These are phyloP conservation scores for Knipowitschia caucasica DNA, from an alignment of 2,797 vertebrate species.

Conservation along the genomic window DNA sequence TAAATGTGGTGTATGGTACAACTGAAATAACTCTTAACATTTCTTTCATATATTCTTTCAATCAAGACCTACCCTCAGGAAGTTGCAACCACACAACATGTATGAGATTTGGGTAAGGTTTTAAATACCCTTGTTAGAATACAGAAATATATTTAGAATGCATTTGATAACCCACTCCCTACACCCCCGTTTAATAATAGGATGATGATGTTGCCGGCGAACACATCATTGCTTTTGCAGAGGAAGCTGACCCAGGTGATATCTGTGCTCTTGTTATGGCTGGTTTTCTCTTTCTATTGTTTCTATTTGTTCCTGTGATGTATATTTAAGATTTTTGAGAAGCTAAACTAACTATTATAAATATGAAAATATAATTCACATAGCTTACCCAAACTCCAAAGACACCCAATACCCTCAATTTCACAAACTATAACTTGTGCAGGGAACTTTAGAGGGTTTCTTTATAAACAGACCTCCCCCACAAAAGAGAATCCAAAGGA, in stretches of 20 bases:
- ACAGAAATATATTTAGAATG: neutral
- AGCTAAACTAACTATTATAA: neutral
- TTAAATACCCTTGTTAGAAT: neutral
- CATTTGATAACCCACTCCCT: neutral
- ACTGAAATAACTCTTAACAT: too few species aligned
- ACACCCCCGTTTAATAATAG: slow-evolving; percentile 47
- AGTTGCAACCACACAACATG: slow-evolving; percentile 87
- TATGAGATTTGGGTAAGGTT: slow-evolving; percentile 84
- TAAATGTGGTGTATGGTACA: neutral
- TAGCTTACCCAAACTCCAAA: too few species aligned
- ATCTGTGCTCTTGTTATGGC: neutral
- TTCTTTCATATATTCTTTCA: slow-evolving; percentile 21
- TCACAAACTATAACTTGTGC: too few species aligned
- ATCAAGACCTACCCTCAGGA: slow-evolving; percentile 85
- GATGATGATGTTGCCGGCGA: slow-evolving; percentile 83
- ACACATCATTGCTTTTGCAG: slow-evolving; percentile 89
- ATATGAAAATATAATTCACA: too few species aligned
- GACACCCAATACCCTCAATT: too few species aligned
- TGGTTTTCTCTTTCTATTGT: neutral
- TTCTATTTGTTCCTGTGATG: neutral
- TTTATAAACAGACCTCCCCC: too few species aligned
- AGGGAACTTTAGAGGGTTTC: too few species aligned
- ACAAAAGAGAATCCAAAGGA: neutral
- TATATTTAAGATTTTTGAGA: neutral
- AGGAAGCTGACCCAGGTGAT: slow-evolving; percentile 85